Base-by-base conservation (phyloP, 1,140 invertebrate genomes). In the Tetraneura akinire region DNA sequence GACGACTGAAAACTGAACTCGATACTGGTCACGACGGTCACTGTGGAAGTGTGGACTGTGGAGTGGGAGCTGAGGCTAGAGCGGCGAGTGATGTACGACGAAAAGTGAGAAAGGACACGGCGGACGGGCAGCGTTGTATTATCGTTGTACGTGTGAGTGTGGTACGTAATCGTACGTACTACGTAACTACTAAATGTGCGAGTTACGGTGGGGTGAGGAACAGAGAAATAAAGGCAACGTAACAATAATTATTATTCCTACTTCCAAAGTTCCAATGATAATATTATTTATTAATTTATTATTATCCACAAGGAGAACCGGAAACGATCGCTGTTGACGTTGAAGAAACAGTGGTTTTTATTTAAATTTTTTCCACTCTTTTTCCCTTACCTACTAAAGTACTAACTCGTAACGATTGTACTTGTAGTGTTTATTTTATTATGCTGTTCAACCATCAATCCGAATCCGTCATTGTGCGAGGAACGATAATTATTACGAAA, bases 271-370 rank as follows among this genome's bases (percentile, higher is more conserved):
- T 8, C 32, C 32, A 37, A 37, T 18, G 49, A 53, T n/a, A 29
- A 66, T 13, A 21, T 11, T 18, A n/a, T n/a, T n/a, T n/a, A n/a
- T n/a, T n/a, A n/a, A n/a, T n/a, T n/a, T n/a, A n/a, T n/a, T n/a
- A n/a, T n/a, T n/a, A n/a, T n/a, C n/a, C 64, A 18, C 64, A 42
- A 66, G 64, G 64, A n/a, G 32, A 66, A 45, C 64, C 64, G 64
- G 64, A 66, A 42, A 21, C n/a, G n/a, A 11, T n/a, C n/a, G 16
- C 6, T 29, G 16, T 14, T 16, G 29, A 1, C 57, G 57, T 26
- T 16, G 16, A 29, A 16, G 16, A 26, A 29, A 8, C 32, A 8
- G 32, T 37, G 32, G 32, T 37, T 37, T 37, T 37, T 37, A n/a
- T 37, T 37, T 8, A 37, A 37, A 37, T 37, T 37, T 37, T 8